Percentiles rank a stretch among this genome's conserved stretches.
Evolutionary conservation across 2,113 vertebrate species (phyloP).

Genomic region (Chunga burmeisteri): DNA sequence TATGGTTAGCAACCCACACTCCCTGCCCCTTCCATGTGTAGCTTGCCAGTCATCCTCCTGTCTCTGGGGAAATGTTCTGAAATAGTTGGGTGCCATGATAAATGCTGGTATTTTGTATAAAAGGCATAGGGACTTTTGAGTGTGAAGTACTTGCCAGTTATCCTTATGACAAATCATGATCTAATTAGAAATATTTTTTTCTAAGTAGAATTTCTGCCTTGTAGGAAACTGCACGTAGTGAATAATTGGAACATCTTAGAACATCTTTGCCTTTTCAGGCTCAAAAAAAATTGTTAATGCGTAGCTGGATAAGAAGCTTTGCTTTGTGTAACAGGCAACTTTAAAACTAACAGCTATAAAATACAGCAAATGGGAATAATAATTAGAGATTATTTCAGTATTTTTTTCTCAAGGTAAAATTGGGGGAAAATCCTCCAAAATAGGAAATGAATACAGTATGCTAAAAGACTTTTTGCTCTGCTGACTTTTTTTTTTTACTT

Average conservation of each 20-base stretch:
- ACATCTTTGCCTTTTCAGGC: neutral
- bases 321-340: neutral
- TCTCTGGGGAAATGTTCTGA: neutral
- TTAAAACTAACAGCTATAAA: neutral
- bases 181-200: neutral
- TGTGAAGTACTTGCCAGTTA: neutral
- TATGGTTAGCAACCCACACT: neutral
- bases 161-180: neutral
- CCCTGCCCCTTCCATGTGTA: rapidly evolving
- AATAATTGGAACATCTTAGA: neutral
- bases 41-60: neutral
- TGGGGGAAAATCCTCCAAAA: neutral
- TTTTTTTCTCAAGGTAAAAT: neutral
- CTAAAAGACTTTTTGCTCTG: neutral
- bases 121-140: neutral
- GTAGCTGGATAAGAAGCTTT: neutral
- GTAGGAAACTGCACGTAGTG: rapidly evolving
- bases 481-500: neutral
- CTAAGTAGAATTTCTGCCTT: neutral
- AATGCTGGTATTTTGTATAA: neutral
- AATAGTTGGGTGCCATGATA: neutral
- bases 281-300: neutral
- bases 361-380: neutral
- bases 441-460: neutral
- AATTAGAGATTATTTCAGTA: neutral